Percentiles rank a stretch among this genome's conserved stretches.
These are phyloP conservation scores for Rhodophaea formosa DNA, from an alignment of 2,888 invertebrate genomes.

Conservation along the genomic window DNA sequence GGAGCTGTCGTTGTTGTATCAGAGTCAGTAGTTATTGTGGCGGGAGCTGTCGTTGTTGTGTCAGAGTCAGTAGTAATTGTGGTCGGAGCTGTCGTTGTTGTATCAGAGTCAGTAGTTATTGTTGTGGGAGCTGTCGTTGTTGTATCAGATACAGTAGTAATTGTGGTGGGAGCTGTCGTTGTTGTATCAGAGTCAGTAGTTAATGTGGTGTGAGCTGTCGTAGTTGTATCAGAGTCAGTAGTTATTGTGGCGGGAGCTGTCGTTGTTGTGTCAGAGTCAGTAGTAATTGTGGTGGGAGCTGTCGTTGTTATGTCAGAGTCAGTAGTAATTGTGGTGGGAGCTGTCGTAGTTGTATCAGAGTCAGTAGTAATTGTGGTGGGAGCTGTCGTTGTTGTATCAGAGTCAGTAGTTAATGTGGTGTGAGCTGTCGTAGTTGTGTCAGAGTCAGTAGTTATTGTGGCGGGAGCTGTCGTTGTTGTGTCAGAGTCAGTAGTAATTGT, in stretches of 20 bases:
- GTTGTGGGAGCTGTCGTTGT: slow-evolving; percentile 18
- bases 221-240: slow-evolving; percentile 6
- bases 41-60: slow-evolving; percentile 13
- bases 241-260: slow-evolving; percentile 7
- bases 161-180: slow-evolving; percentile 11
- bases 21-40: too few relatives aligned
- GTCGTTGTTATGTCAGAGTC: slow-evolving; percentile 1
- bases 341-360: not conserved
- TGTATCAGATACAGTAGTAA: slow-evolving; percentile 18
- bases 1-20: too few relatives aligned
- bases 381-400: not conserved
- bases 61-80: not conserved
- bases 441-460: not conserved
- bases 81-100: slow-evolving; percentile 18
- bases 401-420: too few relatives aligned
- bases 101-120: slow-evolving; percentile 7
- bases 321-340: not conserved
- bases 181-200: slow-evolving; percentile 16
- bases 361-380: slow-evolving; percentile 15
- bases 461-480: not conserved
- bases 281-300: slow-evolving; percentile 9
- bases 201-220: not conserved
- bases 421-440: not conserved
- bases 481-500: slow-evolving; percentile 15
- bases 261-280: not conserved